These are phyloP conservation scores for Dascyllus trimaculatus DNA, from an alignment of 2,113 vertebrate species.

Conservation along the genomic window DNA sequence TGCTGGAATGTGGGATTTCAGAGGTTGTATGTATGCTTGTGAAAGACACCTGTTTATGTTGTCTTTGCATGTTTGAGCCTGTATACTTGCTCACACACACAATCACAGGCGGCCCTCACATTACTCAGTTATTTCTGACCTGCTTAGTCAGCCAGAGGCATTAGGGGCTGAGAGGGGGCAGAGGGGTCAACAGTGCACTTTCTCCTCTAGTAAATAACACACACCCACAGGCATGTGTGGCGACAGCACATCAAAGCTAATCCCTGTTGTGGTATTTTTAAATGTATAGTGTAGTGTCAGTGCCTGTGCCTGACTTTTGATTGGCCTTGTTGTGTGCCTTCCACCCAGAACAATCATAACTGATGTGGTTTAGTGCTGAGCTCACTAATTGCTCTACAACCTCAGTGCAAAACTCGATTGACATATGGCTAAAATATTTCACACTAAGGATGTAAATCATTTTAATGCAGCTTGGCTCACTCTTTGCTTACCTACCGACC, in stretches of 20 bases:
- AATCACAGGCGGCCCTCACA: slow-evolving; percentile 54
- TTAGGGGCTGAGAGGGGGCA: slow-evolving; percentile 7
- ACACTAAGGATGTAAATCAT: slow-evolving; percentile 52
- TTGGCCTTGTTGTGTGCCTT: slow-evolving; percentile 27
- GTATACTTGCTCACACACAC: slow-evolving; percentile 16
- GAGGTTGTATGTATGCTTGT: slow-evolving; percentile 49
- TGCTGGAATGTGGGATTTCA: slow-evolving; percentile 61
- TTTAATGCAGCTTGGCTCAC: slow-evolving; percentile 2
- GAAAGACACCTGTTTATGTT: slow-evolving; percentile 59
- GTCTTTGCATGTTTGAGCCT: slow-evolving; percentile 58
- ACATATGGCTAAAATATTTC: slow-evolving; percentile 43
- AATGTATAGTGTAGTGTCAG: slow-evolving; percentile 9
- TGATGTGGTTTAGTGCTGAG: slow-evolving; percentile 36
- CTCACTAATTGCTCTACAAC: slow-evolving; percentile 54
- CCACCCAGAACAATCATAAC: slow-evolving; percentile 36
- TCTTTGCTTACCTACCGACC: slow-evolving; percentile 27
- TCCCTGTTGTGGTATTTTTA: slow-evolving; percentile 18
- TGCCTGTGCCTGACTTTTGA: slow-evolving; percentile 30
- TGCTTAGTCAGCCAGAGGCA: slow-evolving; percentile 31
- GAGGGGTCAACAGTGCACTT: slow-evolving; percentile 33
- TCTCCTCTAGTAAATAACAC: slow-evolving; percentile 28
- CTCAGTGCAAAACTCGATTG: slow-evolving; percentile 48
- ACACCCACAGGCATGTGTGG: slow-evolving; percentile 4
- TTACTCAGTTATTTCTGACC: slow-evolving; percentile 70
- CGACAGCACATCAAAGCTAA: slow-evolving; percentile 24